A percentile compares a stretch with the other conserved stretches of the same genome.
Conservation (phyloP, 2,888 invertebrate genomes). For the Tupiocoris notatus region DNA sequence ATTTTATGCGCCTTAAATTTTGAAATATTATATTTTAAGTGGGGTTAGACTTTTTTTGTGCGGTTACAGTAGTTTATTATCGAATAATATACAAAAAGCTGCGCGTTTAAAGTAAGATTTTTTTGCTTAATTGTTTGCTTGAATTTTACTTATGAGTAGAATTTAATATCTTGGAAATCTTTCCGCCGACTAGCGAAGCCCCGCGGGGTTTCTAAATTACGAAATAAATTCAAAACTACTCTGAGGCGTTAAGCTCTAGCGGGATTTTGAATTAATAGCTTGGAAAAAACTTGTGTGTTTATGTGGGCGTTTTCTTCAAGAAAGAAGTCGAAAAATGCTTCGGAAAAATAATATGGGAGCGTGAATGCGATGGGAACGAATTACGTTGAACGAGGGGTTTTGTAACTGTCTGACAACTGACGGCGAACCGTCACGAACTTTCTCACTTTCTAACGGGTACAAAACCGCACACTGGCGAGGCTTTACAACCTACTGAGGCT, state of each 20-base stretch:
- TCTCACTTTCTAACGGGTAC: background rate
- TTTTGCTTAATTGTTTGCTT: too few relatives aligned
- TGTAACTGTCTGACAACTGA: background rate
- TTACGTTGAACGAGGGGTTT: background rate
- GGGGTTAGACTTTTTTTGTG: too few relatives aligned
- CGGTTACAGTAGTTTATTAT: too few relatives aligned
- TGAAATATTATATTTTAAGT: too few relatives aligned
- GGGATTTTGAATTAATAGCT: background rate
- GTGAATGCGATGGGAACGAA: background rate
- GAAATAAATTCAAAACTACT: too few relatives aligned
- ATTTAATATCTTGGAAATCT: too few relatives aligned
- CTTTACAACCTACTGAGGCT: background rate
- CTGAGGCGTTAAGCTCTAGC: background rate
- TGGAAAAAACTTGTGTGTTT: background rate
- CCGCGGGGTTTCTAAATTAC: too few relatives aligned
- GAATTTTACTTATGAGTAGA: too few relatives aligned
- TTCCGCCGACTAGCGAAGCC: too few relatives aligned
- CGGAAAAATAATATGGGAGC: background rate
- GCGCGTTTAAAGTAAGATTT: too few relatives aligned
- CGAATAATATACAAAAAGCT: too few relatives aligned
- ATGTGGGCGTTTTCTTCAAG: background rate
- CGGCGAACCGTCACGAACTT: background rate
- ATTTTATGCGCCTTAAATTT: too few relatives aligned
- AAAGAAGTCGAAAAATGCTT: background rate
- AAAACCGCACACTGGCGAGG: background rate